Percentiles rank a stretch among this genome's conserved stretches.
Conservation (phyloP, 1,140 invertebrate species). For the Drosophila dunni region DNA sequence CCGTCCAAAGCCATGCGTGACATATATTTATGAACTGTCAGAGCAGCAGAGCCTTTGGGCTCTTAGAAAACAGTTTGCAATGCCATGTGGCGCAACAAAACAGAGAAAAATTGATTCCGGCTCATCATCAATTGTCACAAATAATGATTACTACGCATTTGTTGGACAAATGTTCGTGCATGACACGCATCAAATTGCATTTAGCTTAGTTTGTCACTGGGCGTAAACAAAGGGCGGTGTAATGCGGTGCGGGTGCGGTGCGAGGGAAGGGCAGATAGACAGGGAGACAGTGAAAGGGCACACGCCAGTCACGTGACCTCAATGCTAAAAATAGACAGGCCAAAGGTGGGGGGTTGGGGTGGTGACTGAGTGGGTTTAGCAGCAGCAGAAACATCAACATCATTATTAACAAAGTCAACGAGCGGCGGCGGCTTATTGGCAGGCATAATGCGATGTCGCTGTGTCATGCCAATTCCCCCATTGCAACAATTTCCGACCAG, state of each 20-base stretch:
- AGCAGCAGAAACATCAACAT: conserved; percentile 52
- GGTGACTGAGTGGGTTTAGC: conserved; percentile 9
- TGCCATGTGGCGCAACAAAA: conserved; percentile 28
- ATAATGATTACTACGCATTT: conserved; percentile 82
- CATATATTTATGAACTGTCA: conserved; percentile 80
- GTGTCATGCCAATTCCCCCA: conserved; percentile 41
- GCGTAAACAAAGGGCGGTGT: conserved; percentile 42
- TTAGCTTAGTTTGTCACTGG: conserved; percentile 78
- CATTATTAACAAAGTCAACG: conserved; percentile 80
- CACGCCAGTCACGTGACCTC: conserved; percentile 73
- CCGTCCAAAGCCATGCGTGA: conserved; percentile 64
- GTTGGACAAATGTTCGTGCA: conserved; percentile 45
- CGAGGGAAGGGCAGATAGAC: background rate
- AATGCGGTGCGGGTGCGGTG: background rate
- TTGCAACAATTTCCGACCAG: conserved; percentile 1
- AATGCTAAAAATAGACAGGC: conserved; percentile 64
- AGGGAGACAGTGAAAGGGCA: conserved; percentile 14
- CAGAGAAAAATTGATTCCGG: conserved; percentile 66
- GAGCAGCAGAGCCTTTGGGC: conserved; percentile 32
- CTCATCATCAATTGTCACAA: conserved; percentile 80
- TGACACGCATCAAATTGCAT: conserved; percentile 81
- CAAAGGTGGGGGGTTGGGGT: background rate
- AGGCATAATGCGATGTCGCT: conserved; percentile 52
- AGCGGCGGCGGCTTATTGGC: conserved; percentile 48
- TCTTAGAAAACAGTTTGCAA: conserved; percentile 53